A percentile compares a stretch with the other conserved stretches of the same genome.
Conservation (phyloP, 2,797 vertebrate species). For the Gallirallus australis region DNA sequence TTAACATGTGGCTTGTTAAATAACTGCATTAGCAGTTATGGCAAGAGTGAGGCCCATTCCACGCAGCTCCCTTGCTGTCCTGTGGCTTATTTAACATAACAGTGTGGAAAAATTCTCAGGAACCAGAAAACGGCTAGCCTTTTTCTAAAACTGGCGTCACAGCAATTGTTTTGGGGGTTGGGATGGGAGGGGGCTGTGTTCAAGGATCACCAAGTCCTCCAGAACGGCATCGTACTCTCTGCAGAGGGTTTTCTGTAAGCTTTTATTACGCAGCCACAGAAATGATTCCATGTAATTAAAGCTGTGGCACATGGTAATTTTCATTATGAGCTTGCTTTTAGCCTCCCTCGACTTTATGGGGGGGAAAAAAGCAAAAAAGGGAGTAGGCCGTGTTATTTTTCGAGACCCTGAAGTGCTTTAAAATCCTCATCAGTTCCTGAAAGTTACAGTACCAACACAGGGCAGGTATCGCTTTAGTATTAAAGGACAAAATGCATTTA, state of each 20-base stretch:
- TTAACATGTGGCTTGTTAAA: not conserved
- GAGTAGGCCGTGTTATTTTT: not conserved
- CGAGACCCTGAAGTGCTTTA: not conserved
- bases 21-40: not conserved
- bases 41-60: not conserved
- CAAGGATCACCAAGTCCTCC: not conserved
- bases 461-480: not conserved
- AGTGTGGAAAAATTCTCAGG: not conserved
- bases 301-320: not conserved
- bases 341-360: not conserved
- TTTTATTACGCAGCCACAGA: slow-evolving; percentile 22
- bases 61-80: not conserved
- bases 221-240: not conserved
- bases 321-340: slow-evolving; percentile 17
- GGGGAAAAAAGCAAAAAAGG: too few relatives aligned
- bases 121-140: not conserved
- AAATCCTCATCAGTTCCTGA: not conserved
- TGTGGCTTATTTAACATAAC: not conserved
- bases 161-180: slow-evolving; percentile 1
- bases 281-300: slow-evolving; percentile 24
- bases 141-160: not conserved
- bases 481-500: not conserved
- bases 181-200: not conserved
- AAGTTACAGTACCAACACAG: not conserved
- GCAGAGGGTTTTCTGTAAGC: slow-evolving; percentile 1